Base-by-base conservation (phyloP, 2,113 vertebrate genomes). In the Lathamus discolor region DNA sequence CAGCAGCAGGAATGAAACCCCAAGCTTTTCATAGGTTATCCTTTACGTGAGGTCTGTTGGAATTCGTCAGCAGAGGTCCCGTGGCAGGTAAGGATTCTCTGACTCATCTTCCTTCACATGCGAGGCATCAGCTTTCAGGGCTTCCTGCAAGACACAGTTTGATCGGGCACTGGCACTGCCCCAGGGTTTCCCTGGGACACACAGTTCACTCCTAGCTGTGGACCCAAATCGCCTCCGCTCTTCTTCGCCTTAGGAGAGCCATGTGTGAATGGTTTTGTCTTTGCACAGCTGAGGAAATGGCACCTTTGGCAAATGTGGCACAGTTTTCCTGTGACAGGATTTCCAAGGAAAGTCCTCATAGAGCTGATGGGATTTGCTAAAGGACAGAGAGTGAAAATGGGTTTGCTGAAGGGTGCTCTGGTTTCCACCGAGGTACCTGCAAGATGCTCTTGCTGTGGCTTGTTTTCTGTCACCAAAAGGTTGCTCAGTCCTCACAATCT, bases 161-260 rank as follows among this genome's bases (percentile, higher is more conserved):
- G 33, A 51, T 6, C 51, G 18, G 46, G 55, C 37, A n/a, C 16
- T 44, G 64, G 28, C 2, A 6, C 48, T 59, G 39, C 10, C 44
- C 15, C 0, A 1, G 24, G 39, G 61, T 73, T 67, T 28, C 25
- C 44, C 15, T 15, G 22, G 29, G 33, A 54, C 33, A 31, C 64
- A 17, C 43, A 29, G 10, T 15, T 52, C 46, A 28, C 37, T 35
- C 31, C 20, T 35, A n/a, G n/a, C 39, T 31, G 2, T 7, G 9
- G 28, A 54, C 25, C 23, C 52, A 20, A 46, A 41, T 9, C 22
- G 24, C 17, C 10, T 74, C 18, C 0, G 0, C 55, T 79, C 35
- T 29, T 25, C 23, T 68, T 55, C 0, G 0, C 35, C n/a, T 43
- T 28, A 22, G 0, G 1, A 54, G 29, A 74, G 16, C 39, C 27